Conservation (phyloP, 2,113 vertebrate species). For the Phodopus roborovskii region DNA sequence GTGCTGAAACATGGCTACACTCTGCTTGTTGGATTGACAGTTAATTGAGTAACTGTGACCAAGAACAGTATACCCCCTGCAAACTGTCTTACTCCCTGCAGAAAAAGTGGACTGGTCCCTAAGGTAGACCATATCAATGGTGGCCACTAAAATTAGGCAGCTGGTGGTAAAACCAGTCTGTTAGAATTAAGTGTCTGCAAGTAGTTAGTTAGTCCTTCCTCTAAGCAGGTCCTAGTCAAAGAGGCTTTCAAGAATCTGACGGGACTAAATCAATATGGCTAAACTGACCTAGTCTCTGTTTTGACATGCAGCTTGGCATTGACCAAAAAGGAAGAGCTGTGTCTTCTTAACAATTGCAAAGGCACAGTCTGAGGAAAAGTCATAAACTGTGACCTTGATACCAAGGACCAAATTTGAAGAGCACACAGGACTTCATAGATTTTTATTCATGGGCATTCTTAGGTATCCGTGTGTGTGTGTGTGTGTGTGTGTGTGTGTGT, state of each 20-base stretch:
- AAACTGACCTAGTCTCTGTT: not conserved
- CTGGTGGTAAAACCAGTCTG: not conserved
- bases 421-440: not conserved
- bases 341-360: not conserved
- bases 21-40: not conserved
- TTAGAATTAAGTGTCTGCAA: not conserved
- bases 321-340: not conserved
- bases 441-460: fast-evolving
- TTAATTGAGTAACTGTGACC: not conserved
- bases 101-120: not conserved
- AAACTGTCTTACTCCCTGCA: not conserved
- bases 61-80: not conserved
- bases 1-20: not conserved
- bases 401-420: not conserved
- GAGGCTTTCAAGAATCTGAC: not conserved
- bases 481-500: not conserved
- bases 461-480: not conserved
- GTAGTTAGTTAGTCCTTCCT: not conserved
- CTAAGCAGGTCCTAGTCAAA: not conserved
- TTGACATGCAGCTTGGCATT: not conserved
- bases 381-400: not conserved
- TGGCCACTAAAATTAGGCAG: not conserved
- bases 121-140: fast-evolving
- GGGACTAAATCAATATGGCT: not conserved
- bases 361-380: not conserved